Conservation (phyloP, 2,888 invertebrate species). For the Platycheirus albimanus region DNA sequence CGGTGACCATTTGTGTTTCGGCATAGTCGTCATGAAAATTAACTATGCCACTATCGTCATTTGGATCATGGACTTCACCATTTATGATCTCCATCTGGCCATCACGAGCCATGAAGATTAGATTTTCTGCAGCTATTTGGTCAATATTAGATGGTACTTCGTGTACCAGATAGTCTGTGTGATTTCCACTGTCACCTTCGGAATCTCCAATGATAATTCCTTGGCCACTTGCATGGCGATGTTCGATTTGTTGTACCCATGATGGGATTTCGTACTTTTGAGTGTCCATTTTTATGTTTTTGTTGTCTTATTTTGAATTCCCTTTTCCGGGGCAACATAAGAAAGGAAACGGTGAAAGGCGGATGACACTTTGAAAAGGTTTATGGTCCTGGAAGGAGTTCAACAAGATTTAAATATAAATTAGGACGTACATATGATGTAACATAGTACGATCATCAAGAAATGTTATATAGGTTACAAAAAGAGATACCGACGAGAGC, state of each 20-base stretch:
- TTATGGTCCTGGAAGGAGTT: too few relatives aligned
- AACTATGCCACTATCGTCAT: constrained; percentile 72
- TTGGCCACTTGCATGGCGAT: constrained; percentile 41
- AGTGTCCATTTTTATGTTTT: constrained; percentile 74
- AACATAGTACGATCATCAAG: too few relatives aligned
- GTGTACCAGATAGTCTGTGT: constrained; percentile 61
- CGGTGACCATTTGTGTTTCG: constrained; percentile 88
- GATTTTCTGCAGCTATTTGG: constrained; percentile 86
- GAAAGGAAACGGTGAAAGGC: too few relatives aligned
- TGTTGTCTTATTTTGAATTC: constrained; percentile 13
- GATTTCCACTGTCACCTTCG: constrained; percentile 58
- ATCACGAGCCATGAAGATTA: constrained; percentile 86
- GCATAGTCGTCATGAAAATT: constrained; percentile 80
- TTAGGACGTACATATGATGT: too few relatives aligned
- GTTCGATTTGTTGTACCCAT: constrained; percentile 65
- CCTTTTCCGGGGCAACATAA: background rate
- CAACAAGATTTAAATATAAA: too few relatives aligned
- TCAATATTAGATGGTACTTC: constrained; percentile 79
- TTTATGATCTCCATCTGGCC: constrained; percentile 81
- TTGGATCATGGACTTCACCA: constrained; percentile 72
- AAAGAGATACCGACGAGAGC: too few relatives aligned
- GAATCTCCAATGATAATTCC: constrained; percentile 66
- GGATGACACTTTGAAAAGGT: too few relatives aligned
- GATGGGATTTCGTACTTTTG: constrained; percentile 78
- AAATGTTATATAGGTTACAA: too few relatives aligned